Percentiles rank a stretch among this genome's conserved stretches.
Conservation (phyloP, 2,888 invertebrate genomes). For the Tanypteryx hageni region DNA sequence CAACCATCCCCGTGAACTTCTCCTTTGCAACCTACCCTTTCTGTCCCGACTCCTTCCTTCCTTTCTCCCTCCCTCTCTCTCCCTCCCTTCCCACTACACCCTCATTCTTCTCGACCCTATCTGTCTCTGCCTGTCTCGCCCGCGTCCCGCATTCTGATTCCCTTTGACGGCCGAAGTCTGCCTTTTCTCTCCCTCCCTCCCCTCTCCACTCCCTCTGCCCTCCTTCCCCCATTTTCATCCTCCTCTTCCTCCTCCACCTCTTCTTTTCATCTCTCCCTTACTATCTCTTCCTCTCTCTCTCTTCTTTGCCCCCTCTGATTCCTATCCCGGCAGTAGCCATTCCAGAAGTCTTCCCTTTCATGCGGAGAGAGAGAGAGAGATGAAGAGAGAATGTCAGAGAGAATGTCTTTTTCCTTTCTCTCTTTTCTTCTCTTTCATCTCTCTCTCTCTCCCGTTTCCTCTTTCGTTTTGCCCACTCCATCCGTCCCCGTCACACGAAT, state of each 20-base stretch:
- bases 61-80: not conserved
- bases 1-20: constrained; percentile 10
- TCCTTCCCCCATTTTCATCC: not conserved
- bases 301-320: constrained; percentile 1
- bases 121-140: constrained; percentile 60
- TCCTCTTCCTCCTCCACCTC: not conserved
- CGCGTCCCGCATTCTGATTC: constrained; percentile 63
- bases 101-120: constrained; percentile 60
- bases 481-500: too few species aligned
- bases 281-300: not conserved
- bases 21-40: not conserved
- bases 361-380: not conserved
- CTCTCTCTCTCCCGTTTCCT: not conserved
- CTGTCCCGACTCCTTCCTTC: not conserved
- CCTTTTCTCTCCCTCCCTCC: constrained; percentile 36
- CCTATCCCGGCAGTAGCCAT: not conserved
- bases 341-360: constrained; percentile 25
- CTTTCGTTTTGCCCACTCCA: too few species aligned
- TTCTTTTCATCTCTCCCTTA: not conserved
- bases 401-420: not conserved
- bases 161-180: constrained; percentile 62
- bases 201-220: not conserved
- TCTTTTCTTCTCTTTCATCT: not conserved
- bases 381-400: not conserved
- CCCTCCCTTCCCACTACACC: not conserved